A percentile compares a stretch with the other conserved stretches of the same genome.
These are phyloP conservation scores for Periphyllus acericola DNA, from an alignment of 2,888 invertebrate genomes.

Conservation along the genomic window DNA sequence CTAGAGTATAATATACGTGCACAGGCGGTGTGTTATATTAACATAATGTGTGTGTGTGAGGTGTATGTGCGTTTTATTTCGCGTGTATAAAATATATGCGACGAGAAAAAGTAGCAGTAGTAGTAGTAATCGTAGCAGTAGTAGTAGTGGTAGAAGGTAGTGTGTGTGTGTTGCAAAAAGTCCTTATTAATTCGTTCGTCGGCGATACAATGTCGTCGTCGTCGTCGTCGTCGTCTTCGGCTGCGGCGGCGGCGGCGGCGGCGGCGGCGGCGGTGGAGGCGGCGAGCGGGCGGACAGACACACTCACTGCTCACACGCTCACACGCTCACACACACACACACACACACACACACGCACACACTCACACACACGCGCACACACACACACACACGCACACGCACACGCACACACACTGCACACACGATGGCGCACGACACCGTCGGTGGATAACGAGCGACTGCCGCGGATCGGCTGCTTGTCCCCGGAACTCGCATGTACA, in stretches of 20 bases:
- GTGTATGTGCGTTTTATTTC: no score
- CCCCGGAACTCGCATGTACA: slow-evolving; percentile 54
- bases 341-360: not conserved
- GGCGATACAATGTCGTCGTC: not conserved
- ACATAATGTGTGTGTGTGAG: no score
- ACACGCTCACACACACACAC: slow-evolving; percentile 14
- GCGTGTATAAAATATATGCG: no score
- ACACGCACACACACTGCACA: slow-evolving; percentile 1
- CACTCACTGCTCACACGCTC: not conserved
- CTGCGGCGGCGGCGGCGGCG: not conserved
- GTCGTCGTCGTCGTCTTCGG: not conserved
- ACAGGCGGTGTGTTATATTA: no score
- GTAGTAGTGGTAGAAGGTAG: not conserved
- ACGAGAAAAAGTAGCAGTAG: no score
- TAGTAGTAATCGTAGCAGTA: no score
- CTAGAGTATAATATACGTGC: no score
- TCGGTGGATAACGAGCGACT: slow-evolving; percentile 60
- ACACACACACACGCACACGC: slow-evolving; percentile 32
- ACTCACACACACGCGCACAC: slow-evolving; percentile 10
- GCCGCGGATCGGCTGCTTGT: slow-evolving; percentile 58
- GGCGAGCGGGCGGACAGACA: slow-evolving; percentile 7
- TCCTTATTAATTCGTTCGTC: not conserved
- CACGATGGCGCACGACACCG: slow-evolving; percentile 28
- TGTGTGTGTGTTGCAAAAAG: not conserved
- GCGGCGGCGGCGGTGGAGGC: not conserved